Conservation (phyloP, 2,888 invertebrate genomes). For the Argyra leucocephala region DNA sequence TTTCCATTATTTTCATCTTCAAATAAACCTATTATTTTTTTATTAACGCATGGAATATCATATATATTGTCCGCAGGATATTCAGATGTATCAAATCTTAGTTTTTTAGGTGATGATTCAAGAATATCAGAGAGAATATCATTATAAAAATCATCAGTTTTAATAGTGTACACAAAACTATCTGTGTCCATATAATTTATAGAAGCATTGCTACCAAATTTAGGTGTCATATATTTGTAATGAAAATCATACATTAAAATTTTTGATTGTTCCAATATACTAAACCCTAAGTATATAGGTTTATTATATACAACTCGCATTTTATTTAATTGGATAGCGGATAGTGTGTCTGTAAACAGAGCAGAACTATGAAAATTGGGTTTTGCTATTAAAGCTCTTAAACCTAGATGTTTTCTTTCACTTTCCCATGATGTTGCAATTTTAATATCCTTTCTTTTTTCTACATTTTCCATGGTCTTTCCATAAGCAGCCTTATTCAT, state of each 20-base stretch:
- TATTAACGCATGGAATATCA: slow-evolving; percentile 23
- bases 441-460: slow-evolving; percentile 11
- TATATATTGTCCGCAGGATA: slow-evolving; percentile 26
- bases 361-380: slow-evolving; percentile 13
- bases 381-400: slow-evolving; percentile 13
- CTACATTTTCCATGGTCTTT: slow-evolving; percentile 17
- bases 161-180: slow-evolving; percentile 10
- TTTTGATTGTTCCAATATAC: slow-evolving; percentile 26
- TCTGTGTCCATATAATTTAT: slow-evolving; percentile 15
- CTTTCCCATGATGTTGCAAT: slow-evolving; percentile 13
- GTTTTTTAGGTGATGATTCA: not conserved
- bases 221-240: slow-evolving; percentile 13
- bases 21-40: slow-evolving; percentile 13
- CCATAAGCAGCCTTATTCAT: slow-evolving; percentile 22
- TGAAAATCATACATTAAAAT: slow-evolving; percentile 12
- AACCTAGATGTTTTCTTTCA: slow-evolving; percentile 11
- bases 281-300: slow-evolving; percentile 25
- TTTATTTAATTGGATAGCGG: slow-evolving; percentile 12
- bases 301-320: slow-evolving; percentile 1
- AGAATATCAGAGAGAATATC: slow-evolving; percentile 9
- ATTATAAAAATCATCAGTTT: slow-evolving; percentile 12
- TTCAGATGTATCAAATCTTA: slow-evolving; percentile 32
- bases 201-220: not conserved
- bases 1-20: slow-evolving; percentile 16
- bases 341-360: slow-evolving; percentile 8